Conservation (phyloP, 1,140 invertebrate genomes). For the Diachasma alloeum region DNA sequence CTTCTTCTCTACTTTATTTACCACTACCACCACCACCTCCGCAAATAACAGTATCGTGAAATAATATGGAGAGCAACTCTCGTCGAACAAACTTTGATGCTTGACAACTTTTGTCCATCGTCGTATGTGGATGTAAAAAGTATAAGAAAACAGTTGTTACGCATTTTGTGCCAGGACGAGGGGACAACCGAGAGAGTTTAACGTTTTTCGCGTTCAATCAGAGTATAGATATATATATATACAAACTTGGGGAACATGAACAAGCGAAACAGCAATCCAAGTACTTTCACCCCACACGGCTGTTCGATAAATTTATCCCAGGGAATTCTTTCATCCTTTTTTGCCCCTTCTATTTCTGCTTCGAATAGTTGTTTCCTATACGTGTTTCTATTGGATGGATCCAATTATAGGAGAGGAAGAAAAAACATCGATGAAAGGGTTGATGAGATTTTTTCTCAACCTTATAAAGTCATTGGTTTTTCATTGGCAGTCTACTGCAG, state of each 20-base stretch:
- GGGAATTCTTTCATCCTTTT: slow-evolving; percentile 11
- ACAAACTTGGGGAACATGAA: not conserved
- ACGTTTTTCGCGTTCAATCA: slow-evolving; percentile 4
- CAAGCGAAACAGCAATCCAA: slow-evolving; percentile 16
- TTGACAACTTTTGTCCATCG: not conserved
- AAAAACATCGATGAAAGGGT: not conserved
- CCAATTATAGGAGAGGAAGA: not conserved
- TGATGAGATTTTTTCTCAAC: not conserved
- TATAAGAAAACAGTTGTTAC: not conserved
- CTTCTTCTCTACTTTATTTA: too few species aligned
- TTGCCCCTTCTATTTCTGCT: not conserved
- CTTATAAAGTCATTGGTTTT: too few species aligned
- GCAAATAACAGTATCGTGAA: too few species aligned
- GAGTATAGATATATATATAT: not conserved
- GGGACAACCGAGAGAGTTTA: not conserved
- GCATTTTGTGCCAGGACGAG: not conserved
- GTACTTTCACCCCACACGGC: slow-evolving; percentile 8
- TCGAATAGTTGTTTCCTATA: slow-evolving; percentile 5
- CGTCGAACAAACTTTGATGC: too few species aligned
- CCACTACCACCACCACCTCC: too few species aligned
- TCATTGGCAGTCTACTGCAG: too few species aligned
- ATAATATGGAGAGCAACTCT: too few species aligned
- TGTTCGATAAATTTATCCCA: slow-evolving; percentile 26
- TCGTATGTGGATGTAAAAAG: too few species aligned
- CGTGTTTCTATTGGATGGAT: not conserved